Evolutionary conservation across 2,888 invertebrate genomes (phyloP), one percentile per base, ranked within the genome.

Genomic region (Oxytorus armatus): DNA sequence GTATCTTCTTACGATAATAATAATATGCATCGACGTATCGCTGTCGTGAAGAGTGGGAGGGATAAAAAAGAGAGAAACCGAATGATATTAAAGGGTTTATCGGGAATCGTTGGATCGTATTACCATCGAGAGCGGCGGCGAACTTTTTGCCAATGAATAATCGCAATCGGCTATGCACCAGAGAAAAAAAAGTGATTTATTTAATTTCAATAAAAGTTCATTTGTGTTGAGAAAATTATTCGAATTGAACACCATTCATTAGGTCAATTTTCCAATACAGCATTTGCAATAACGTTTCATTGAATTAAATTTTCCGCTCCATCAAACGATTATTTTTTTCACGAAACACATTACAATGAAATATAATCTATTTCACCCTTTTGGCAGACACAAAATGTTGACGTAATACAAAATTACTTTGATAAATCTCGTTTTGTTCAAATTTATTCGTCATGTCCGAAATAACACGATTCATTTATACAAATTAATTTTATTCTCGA

Each of bases 81-180:
- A 36, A 33, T 21, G 49, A 49, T 36, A 49, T 33, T n/a, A 36
- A 65, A 63, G 63, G 21, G 33, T 49, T 49, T 65, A 65, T 65
- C 49, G 21, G 3, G 18, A n/a, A 49, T 16, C 47, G 49, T 49
- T 49, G 21, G n/a, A 65, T 65, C 18, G n/a, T 18, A 49, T 65
- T 65, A 33, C 36, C 49, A 49, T 65, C n/a, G n/a, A n/a, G 65
- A 65, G 23, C 2, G 21, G n/a, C 25, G 18, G 49, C 1, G n/a
- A 65, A 65, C 36, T 65, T n/a, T n/a, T 21, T 65, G 49, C 49
- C 36, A 21, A 33, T 21, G 49, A 65, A 65, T 49, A 65, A 65
- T 49, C 47, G 33, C 36, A 10, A 36, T 49, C n/a, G 23, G n/a
- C 21, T 33, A n/a, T 59, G n/a, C 59, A 39, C 8, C 4, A 25